A percentile compares a stretch with the other conserved stretches of the same genome.
These are phyloP conservation scores for Drosophila guanche DNA, from an alignment of 1,140 invertebrate species.

Conservation along the genomic window DNA sequence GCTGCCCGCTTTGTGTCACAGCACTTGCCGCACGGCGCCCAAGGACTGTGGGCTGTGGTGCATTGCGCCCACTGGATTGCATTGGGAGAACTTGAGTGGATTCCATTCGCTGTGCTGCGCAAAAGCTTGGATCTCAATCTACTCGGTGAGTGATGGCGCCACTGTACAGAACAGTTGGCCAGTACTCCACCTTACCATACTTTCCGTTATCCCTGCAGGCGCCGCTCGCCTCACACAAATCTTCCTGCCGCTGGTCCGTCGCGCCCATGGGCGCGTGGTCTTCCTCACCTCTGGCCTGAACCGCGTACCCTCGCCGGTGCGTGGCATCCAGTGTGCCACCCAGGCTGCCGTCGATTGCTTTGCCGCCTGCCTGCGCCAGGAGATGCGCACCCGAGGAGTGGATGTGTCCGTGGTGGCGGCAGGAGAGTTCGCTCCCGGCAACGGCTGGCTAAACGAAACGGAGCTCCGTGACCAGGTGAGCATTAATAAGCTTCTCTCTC, in stretches of 20 bases:
- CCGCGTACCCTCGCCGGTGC: slow-evolving; percentile 89
- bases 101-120: slow-evolving; percentile 89
- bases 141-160: slow-evolving; percentile 84
- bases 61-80: slow-evolving; percentile 95
- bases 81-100: slow-evolving; percentile 95
- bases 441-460: slow-evolving; percentile 89
- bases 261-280: slow-evolving; percentile 89
- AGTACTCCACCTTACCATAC: not conserved
- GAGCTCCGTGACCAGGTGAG: slow-evolving; percentile 88
- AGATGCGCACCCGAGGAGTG: slow-evolving; percentile 90
- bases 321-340: slow-evolving; percentile 91
- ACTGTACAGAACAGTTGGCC: not conserved
- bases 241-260: slow-evolving; percentile 91
- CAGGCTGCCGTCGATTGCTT: slow-evolving; percentile 92
- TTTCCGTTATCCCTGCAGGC: slow-evolving; percentile 78
- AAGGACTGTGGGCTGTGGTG: slow-evolving; percentile 94
- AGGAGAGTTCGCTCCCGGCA: slow-evolving; percentile 91
- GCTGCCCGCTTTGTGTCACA: slow-evolving; percentile 90
- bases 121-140: slow-evolving; percentile 91
- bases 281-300: slow-evolving; percentile 89
- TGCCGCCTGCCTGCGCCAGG: slow-evolving; percentile 90
- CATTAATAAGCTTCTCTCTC: not conserved
- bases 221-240: slow-evolving; percentile 90
- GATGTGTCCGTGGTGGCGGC: slow-evolving; percentile 92
- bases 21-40: slow-evolving; percentile 89